phyloP scores from a whole-genome alignment of 1,140 invertebrate species.

The Diuraphis noxia region DNA sequence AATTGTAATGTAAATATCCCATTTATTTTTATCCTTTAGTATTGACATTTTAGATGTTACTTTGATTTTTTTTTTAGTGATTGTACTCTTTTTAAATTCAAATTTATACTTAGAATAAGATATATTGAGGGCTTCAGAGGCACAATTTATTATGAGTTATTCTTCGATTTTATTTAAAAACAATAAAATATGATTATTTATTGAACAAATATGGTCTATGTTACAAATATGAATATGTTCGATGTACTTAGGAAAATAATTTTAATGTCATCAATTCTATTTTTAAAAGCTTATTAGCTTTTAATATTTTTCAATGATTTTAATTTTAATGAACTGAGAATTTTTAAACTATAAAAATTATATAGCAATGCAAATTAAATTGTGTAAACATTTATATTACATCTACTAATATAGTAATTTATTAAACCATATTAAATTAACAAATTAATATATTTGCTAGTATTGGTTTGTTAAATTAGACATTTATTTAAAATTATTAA shows the following conservation, averaged over 20 bases:
- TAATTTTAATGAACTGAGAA: neutral
- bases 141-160: conserved; percentile 23
- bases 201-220: neutral
- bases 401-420: neutral
- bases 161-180: neutral
- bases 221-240: neutral
- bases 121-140: conserved; percentile 50
- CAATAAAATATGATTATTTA: neutral
- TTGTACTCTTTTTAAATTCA: conserved; percentile 28
- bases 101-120: conserved; percentile 37
- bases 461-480: neutral
- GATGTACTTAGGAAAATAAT: neutral
- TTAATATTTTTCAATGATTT: neutral
- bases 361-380: neutral
- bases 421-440: neutral
- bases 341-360: neutral
- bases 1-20: conserved; percentile 46
- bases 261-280: neutral
- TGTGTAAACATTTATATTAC: neutral
- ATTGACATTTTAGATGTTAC: conserved; percentile 44
- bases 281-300: neutral
- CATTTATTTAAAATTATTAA: neutral
- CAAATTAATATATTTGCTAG: neutral
- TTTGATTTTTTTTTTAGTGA: conserved; percentile 15
- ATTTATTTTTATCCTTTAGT: conserved; percentile 36